Evolutionary conservation across 2,113 vertebrate genomes (phyloP).

Genomic region (Quiscalus mexicanus): DNA sequence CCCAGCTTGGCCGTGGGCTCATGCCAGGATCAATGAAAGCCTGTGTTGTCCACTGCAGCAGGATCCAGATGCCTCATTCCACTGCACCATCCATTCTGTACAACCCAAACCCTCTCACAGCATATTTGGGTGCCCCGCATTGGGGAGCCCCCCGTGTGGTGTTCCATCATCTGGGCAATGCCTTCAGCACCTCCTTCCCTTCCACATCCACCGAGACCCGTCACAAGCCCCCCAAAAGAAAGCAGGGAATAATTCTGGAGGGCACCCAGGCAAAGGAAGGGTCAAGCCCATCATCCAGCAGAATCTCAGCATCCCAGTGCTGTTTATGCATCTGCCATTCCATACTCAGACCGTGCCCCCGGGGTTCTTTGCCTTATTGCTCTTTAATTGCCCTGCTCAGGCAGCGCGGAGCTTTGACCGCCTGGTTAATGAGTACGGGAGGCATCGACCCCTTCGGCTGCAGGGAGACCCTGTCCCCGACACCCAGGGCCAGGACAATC

Average conservation of each 20-base stretch:
- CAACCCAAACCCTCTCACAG: background rate
- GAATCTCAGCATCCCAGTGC: background rate
- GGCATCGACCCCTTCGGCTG: background rate
- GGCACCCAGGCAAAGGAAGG: background rate
- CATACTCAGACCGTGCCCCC: background rate
- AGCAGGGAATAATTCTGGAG: background rate
- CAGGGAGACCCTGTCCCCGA: background rate
- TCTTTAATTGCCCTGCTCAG: constrained; percentile 31
- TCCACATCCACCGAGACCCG: background rate
- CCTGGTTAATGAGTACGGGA: constrained; percentile 29
- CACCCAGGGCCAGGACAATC: background rate
- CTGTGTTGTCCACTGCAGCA: rapidly evolving
- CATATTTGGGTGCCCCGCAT: background rate
- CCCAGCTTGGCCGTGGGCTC: background rate
- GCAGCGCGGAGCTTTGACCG: background rate
- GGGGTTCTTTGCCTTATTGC: background rate
- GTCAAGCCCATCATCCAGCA: rapidly evolving
- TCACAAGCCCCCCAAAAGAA: background rate
- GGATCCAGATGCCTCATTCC: background rate
- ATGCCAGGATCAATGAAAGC: background rate
- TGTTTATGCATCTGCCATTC: background rate
- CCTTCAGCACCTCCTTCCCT: background rate
- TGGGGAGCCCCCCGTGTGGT: rapidly evolving
- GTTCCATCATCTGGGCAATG: rapidly evolving
- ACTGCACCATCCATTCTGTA: background rate